Evolutionary conservation across 2,888 invertebrate species (phyloP).

Genomic region (Dermolepida albohirtum): DNA sequence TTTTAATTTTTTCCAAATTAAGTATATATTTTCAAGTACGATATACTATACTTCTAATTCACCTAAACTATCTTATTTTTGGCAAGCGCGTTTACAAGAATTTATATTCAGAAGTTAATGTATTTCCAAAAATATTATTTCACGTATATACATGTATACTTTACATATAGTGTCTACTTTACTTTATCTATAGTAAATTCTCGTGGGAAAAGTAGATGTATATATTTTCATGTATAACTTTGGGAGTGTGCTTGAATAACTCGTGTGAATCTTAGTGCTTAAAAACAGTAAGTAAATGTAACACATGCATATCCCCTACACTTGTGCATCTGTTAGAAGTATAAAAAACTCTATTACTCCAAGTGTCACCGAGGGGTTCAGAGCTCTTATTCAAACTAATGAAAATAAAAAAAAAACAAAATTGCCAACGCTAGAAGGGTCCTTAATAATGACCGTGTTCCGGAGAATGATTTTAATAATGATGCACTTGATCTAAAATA

Average conservation of each 20-base stretch:
- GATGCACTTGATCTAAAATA: constrained; percentile 53
- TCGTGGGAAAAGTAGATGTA: constrained; percentile 15
- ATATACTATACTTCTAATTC: no score
- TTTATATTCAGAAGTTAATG: no score
- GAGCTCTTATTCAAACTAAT: constrained; percentile 39
- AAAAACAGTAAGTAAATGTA: constrained; percentile 15
- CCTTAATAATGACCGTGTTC: constrained; percentile 49
- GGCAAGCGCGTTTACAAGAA: neutral
- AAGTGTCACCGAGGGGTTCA: constrained; percentile 51
- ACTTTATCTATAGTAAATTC: constrained; percentile 10
- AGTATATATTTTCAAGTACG: no score
- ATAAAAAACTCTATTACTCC: constrained; percentile 51
- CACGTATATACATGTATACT: no score
- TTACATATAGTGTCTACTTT: no score
- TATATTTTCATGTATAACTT: neutral
- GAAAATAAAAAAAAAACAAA: constrained; percentile 46
- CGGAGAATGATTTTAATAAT: constrained; percentile 50
- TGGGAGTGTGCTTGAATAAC: constrained; percentile 4
- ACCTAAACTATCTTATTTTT: neutral
- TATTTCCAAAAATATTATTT: no score
- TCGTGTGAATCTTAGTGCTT: constrained; percentile 24
- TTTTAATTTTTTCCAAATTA: no score
- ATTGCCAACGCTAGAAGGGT: constrained; percentile 46
- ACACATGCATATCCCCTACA: constrained; percentile 41
- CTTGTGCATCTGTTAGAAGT: constrained; percentile 59